These are phyloP conservation scores for Psophia crepitans DNA, from an alignment of 2,113 vertebrate genomes.

Conservation along the genomic window DNA sequence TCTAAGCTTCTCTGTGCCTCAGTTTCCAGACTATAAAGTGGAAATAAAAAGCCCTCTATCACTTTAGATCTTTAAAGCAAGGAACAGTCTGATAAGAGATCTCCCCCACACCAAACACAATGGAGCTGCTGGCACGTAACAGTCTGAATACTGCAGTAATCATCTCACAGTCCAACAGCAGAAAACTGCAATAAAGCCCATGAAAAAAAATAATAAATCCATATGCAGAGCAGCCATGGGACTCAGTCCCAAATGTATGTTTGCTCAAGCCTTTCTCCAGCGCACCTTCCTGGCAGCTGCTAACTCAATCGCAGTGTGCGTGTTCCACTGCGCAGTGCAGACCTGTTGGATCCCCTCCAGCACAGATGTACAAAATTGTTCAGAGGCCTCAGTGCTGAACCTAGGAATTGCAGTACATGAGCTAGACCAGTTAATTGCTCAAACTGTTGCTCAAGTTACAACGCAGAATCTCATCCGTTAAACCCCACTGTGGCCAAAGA, in stretches of 20 bases:
- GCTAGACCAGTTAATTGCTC: not conserved
- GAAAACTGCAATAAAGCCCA: not conserved
- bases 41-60: not conserved
- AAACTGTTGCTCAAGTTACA: not conserved
- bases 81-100: not conserved
- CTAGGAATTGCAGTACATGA: not conserved
- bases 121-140: accelerated
- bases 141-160: not conserved
- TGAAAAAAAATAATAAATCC: not conserved
- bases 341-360: conserved; percentile 4
- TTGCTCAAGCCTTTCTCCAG: not conserved
- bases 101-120: not conserved
- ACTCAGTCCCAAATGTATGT: not conserved
- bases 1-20: not conserved
- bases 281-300: conserved; percentile 14
- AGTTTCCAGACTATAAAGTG: not conserved
- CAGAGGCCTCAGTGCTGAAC: not conserved
- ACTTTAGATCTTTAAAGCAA: not conserved
- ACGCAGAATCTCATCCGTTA: not conserved
- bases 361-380: not conserved
- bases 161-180: not conserved
- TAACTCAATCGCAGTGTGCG: not conserved
- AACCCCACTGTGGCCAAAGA: accelerated
- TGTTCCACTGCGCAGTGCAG: not conserved
- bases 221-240: not conserved